A percentile compares a stretch with the other conserved stretches of the same genome.
These are phyloP conservation scores for Lasioglossum albipes DNA, from an alignment of 1,140 invertebrate species.

Conservation along the genomic window DNA sequence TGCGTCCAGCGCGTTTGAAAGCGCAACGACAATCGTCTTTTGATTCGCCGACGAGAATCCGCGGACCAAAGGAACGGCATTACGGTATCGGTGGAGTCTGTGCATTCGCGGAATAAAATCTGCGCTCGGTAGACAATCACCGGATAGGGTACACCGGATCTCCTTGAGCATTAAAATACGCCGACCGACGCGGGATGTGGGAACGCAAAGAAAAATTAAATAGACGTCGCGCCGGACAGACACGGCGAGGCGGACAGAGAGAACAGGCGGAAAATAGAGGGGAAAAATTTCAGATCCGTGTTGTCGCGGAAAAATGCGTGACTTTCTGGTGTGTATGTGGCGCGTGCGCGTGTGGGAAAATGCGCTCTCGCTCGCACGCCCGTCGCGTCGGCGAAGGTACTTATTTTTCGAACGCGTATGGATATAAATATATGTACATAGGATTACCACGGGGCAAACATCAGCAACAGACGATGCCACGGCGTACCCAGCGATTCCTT, in stretches of 20 bases:
- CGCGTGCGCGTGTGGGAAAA: neutral
- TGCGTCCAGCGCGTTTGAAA: too few species aligned
- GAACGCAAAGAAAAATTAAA: neutral
- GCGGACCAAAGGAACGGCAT: too few species aligned
- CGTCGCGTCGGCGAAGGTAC: neutral
- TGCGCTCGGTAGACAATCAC: neutral
- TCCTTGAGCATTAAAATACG: constrained; percentile 14
- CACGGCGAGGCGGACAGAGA: neutral
- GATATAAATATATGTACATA: constrained; percentile 49
- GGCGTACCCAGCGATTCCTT: constrained; percentile 46
- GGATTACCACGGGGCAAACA: constrained; percentile 58
- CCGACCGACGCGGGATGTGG: neutral
- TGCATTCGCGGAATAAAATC: constrained; percentile 14
- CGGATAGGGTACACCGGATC: neutral
- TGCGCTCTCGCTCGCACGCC: neutral
- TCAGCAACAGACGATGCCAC: constrained; percentile 54
- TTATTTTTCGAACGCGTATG: constrained; percentile 39
- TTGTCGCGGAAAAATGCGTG: neutral
- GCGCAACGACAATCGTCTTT: neutral
- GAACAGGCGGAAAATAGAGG: neutral
- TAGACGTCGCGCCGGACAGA: too few species aligned
- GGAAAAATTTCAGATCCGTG: neutral
- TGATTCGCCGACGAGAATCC: too few species aligned
- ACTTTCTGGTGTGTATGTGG: too few species aligned
- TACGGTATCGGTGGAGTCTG: too few species aligned